Evolutionary conservation across 2,888 invertebrate species (phyloP), one percentile per base, ranked within the genome.

Genomic region (Drosophila limbata): DNA sequence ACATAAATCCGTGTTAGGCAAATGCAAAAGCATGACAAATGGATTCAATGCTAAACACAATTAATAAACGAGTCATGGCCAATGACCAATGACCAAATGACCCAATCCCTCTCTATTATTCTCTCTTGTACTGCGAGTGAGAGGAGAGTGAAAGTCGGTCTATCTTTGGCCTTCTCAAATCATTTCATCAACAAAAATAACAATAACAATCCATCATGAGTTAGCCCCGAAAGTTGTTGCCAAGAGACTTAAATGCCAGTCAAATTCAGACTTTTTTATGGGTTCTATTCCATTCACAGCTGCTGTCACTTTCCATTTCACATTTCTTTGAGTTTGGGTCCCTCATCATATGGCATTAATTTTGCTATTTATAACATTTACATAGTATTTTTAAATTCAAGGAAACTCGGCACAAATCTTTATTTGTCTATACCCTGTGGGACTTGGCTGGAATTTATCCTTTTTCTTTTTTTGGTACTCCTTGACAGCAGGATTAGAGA

Each of bases 51-150:
- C 68, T 57, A 63, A 68, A 57, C 55, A 63, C 87, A 89, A 88
- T 90, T 88, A 88, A 90, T 88, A 89, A 90, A 68, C 74, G 53
- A 75, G 76, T 73, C 69, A 77, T 64, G 81, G 80, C 15, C 61
- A 51, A 45, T 72, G 69, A 62, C 15, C 61, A 51, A 45, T 72
- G 69, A 62, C 75, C 73, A 68, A 69, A 37, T 66, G 62, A 63
- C 37, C 53, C 53, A 15, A 21, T 33, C 33, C 13, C 33, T 19
- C 17, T 28, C 40, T 17, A 1, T 31, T 13, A 3, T 2, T 28
- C 40, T 19, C n/a, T 31, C 1, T 10, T 37, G n/a, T n/a, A 5
- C 13, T 9, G 39, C 31, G 42, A 50, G 63, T 25, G 62, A 47
- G 39, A 13, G 47, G 57, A 33, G 44, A 64, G 65, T 45, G 42